A percentile compares a stretch with the other conserved stretches of the same genome.
phyloP scores from a whole-genome alignment of 2,113 vertebrate species.

The Lepisosteus osseus region DNA sequence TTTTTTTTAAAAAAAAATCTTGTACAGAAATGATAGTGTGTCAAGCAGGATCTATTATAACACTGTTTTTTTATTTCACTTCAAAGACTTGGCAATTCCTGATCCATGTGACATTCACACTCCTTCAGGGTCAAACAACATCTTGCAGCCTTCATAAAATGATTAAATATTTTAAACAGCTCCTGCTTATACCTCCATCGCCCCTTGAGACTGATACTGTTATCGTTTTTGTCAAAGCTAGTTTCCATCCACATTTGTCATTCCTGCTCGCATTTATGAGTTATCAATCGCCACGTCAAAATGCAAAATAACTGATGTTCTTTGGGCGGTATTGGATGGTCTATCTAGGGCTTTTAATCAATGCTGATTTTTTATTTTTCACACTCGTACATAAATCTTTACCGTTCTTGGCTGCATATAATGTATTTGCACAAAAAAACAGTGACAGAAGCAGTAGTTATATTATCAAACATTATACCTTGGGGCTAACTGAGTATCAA shows the following conservation, averaged over 20 bases:
- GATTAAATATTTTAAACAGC: slow-evolving; percentile 99
- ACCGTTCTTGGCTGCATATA: slow-evolving; percentile 83
- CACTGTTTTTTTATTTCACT: slow-evolving; percentile 79
- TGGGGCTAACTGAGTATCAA: slow-evolving; percentile 84
- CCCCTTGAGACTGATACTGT: slow-evolving; percentile 94
- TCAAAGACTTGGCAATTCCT: slow-evolving; percentile 84
- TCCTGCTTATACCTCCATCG: slow-evolving; percentile 87
- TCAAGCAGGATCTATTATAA: slow-evolving; percentile 82
- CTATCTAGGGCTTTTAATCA: slow-evolving; percentile 97
- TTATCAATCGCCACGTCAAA: slow-evolving; percentile 99
- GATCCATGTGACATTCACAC: slow-evolving; percentile 85
- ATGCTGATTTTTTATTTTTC: slow-evolving; percentile 91
- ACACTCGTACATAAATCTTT: slow-evolving; percentile 86
- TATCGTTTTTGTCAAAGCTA: slow-evolving; percentile 99
- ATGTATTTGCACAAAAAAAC: slow-evolving; percentile 84
- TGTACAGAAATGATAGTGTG: slow-evolving; percentile 81
- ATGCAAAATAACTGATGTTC: slow-evolving; percentile 99
- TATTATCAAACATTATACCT: slow-evolving; percentile 96
- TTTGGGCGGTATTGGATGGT: slow-evolving; percentile 94
- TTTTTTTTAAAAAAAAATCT: slow-evolving; percentile 69
- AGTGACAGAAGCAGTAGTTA: slow-evolving; percentile 93
- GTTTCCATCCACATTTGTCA: slow-evolving; percentile 98
- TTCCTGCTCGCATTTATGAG: slow-evolving; percentile 93
- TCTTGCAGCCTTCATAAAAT: slow-evolving; percentile 88
- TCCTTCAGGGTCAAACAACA: slow-evolving; percentile 86